A percentile compares a stretch with the other conserved stretches of the same genome.
Evolutionary conservation across 2,888 invertebrate species (phyloP).

Genomic region (Smittia aterrima): DNA sequence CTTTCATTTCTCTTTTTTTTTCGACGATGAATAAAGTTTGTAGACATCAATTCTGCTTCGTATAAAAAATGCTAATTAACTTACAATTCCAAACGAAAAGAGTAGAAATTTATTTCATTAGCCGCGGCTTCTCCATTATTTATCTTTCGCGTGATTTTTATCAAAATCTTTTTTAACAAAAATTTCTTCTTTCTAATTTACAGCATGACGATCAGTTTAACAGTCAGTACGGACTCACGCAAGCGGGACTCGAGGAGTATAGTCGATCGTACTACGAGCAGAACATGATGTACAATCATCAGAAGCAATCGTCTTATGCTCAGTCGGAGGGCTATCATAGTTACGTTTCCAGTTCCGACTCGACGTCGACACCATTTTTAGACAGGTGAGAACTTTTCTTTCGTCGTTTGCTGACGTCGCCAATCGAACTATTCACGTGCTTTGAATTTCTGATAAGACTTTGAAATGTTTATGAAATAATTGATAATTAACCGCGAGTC

Average conservation of each 20-base stretch:
- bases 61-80: background rate
- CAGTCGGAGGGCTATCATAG: slow-evolving; percentile 79
- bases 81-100: slow-evolving; percentile 16
- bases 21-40: background rate
- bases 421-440: background rate
- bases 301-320: slow-evolving; percentile 72
- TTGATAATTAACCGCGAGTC: slow-evolving; percentile 6
- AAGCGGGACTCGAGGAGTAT: slow-evolving; percentile 70
- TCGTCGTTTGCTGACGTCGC: background rate
- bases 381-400: slow-evolving; percentile 57
- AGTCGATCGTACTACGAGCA: slow-evolving; percentile 62
- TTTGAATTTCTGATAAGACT: background rate
- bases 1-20: background rate
- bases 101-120: background rate
- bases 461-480: slow-evolving; percentile 4
- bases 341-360: slow-evolving; percentile 75
- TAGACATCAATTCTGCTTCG: background rate
- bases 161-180: background rate
- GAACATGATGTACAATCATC: slow-evolving; percentile 60
- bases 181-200: slow-evolving; percentile 28
- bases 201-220: slow-evolving; percentile 50
- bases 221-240: slow-evolving; percentile 57
- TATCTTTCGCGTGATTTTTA: background rate
- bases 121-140: background rate
- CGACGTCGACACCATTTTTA: slow-evolving; percentile 72